Evolutionary conservation across 92 coral and sea anemone species (phyloP), one percentile per base, ranked within the genome.

Genomic region (Blastomussa wellsi): DNA sequence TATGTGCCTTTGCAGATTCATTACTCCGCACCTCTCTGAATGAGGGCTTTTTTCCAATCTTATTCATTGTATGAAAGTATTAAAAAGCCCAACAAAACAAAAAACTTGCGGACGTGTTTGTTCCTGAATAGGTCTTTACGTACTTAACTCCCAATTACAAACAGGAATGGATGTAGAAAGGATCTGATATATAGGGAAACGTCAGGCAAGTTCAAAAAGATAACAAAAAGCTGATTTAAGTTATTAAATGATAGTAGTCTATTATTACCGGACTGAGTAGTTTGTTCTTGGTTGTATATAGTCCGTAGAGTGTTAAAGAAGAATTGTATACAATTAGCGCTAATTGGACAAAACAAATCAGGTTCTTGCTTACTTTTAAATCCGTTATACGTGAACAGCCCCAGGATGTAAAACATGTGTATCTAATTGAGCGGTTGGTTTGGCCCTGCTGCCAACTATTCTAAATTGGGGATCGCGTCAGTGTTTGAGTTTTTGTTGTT

Each of bases 31-130:
- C 65, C 26, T 37, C 29, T 5, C 13, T 70, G 75, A 70, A 70
- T 70, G 44, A 36, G 48, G 75, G 75, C 75, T 70, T 70, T 20
- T 36, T 36, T 70, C 75, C 75, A 70, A 19, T 62, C 28, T 12
- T 35, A 62, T 57, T 22, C 29, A 14, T 57, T 11, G 29, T 22
- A 8, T 57, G 4, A 24, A 57, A 57, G 65, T 57, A 57, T n/a
- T n/a, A n/a, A n/a, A n/a, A 57, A 57, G 26, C 65, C 35, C 68
- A 62, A 4, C 10, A 9, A 59, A 59, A 13, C 68, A 26, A 26
- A 10, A 9, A 62, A 62, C 31, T 2, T 2, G 15, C 17, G 15
- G n/a, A 62, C 68, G 68, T 26, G 68, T 26, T 62, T 26, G 68
- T 62, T 62, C 68, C 17, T 62, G 68, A 3, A 44, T 44, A 62